Evolutionary conservation across 2,888 invertebrate species (phyloP).

Genomic region (Drosophila melanosoma): DNA sequence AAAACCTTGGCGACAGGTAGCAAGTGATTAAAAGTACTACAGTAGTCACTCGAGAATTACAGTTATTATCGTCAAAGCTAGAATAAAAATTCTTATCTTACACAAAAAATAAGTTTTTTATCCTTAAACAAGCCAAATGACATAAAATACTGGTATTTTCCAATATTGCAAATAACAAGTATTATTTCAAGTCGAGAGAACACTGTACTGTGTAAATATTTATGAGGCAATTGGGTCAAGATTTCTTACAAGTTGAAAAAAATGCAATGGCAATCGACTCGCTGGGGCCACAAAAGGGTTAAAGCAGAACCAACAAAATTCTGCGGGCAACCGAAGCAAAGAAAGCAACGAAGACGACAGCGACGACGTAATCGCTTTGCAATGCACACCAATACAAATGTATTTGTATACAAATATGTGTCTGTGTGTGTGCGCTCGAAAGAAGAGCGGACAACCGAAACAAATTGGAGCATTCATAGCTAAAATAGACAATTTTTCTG

Average conservation of each 20-base stretch:
- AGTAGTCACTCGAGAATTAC: conserved; percentile 2
- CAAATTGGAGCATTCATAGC: conserved; percentile 63
- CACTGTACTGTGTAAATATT: background rate
- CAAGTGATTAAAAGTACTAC: conserved; percentile 6
- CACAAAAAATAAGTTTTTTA: background rate
- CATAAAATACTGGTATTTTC: background rate
- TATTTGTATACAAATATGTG: conserved; percentile 1
- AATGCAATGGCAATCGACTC: conserved; percentile 37
- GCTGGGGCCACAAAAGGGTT: conserved; percentile 60
- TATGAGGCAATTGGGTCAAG: conserved; percentile 69
- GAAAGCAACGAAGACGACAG: conserved; percentile 52
- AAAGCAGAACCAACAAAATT: conserved; percentile 53
- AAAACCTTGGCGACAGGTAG: conserved; percentile 36
- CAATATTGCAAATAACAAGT: background rate
- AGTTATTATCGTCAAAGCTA: background rate
- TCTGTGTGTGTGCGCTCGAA: conserved; percentile 24
- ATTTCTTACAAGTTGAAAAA: conserved; percentile 46
- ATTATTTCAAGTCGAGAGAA: background rate
- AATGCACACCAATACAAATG: conserved; percentile 59
- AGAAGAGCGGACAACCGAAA: conserved; percentile 33
- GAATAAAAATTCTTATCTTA: background rate
- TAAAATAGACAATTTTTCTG: conserved; percentile 30
- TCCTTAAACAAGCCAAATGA: background rate
- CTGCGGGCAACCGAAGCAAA: conserved; percentile 45
- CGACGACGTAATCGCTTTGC: conserved; percentile 78